These are phyloP conservation scores for Drosophila teissieri DNA, from an alignment of 1,140 invertebrate species.

Conservation along the genomic window DNA sequence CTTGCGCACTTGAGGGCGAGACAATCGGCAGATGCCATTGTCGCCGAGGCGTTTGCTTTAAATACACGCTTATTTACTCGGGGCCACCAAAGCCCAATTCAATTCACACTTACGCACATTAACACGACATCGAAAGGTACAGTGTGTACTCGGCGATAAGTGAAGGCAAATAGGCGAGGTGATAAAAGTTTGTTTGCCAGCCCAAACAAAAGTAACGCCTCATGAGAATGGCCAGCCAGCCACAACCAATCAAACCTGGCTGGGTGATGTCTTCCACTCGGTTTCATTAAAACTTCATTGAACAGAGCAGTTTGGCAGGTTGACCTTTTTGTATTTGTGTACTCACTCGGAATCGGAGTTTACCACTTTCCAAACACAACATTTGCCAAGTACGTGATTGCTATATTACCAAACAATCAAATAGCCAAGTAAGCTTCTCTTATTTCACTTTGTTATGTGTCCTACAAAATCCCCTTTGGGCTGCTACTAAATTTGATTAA, in stretches of 20 bases:
- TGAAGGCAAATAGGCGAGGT: conserved; percentile 78
- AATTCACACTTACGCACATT: conserved; percentile 49
- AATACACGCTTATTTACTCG: conserved; percentile 27
- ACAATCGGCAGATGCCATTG: conserved; percentile 69
- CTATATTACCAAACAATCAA: not conserved
- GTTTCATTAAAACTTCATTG: conserved; percentile 43
- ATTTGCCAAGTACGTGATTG: conserved; percentile 2
- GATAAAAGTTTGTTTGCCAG: conserved; percentile 74
- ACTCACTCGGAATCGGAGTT: not conserved
- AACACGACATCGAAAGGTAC: conserved; percentile 29
- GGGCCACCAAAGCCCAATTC: conserved; percentile 8
- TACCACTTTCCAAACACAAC: not conserved
- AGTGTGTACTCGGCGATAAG: conserved; percentile 65
- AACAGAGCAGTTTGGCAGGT: not conserved
- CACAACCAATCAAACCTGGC: conserved; percentile 29
- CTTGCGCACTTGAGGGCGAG: conserved; percentile 24
- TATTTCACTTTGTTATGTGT: not conserved
- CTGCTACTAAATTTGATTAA: not conserved
- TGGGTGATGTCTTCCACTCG: conserved; percentile 16
- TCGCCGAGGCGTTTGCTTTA: conserved; percentile 11
- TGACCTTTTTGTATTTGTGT: conserved; percentile 21
- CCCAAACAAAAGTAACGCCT: conserved; percentile 69
- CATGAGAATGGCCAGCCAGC: conserved; percentile 39
- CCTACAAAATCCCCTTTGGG: not conserved
- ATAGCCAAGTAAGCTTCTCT: not conserved